Conservation (phyloP, 2,797 vertebrate species). For the Hypotaenidia okinawae region DNA sequence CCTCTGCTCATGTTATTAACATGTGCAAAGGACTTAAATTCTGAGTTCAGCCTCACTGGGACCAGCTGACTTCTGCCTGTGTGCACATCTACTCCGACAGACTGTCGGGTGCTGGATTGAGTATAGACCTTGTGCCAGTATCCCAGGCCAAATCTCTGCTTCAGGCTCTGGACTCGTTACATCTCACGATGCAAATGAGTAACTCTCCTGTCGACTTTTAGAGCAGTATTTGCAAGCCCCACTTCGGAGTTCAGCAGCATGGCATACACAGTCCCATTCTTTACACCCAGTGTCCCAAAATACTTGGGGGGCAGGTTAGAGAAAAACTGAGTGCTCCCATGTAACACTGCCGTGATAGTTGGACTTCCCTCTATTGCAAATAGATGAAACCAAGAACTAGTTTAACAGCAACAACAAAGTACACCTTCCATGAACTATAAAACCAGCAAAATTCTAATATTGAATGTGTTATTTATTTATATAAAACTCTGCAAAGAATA, state of each 20-base stretch:
- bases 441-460: constrained; percentile 53
- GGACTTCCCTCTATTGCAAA: neutral
- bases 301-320: neutral
- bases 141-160: neutral
- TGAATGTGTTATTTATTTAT: constrained; percentile 65
- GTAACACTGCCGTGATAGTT: constrained; percentile 13
- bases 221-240: neutral
- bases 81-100: neutral
- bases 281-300: constrained; percentile 28
- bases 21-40: constrained; percentile 27
- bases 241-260: neutral
- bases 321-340: neutral
- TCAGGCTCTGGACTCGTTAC: neutral
- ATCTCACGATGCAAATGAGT: neutral
- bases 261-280: neutral
- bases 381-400: constrained; percentile 24
- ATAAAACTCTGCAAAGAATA: constrained; percentile 75
- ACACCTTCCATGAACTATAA: constrained; percentile 28
- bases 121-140: neutral
- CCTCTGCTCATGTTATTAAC: neutral
- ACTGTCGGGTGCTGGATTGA: neutral
- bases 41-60: constrained; percentile 51
- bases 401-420: constrained; percentile 67
- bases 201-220: neutral
- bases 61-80: neutral